Percentiles rank a stretch among this genome's conserved stretches.
phyloP scores from a whole-genome alignment of 2,113 vertebrate genomes.

The Stegostoma tigrinum region DNA sequence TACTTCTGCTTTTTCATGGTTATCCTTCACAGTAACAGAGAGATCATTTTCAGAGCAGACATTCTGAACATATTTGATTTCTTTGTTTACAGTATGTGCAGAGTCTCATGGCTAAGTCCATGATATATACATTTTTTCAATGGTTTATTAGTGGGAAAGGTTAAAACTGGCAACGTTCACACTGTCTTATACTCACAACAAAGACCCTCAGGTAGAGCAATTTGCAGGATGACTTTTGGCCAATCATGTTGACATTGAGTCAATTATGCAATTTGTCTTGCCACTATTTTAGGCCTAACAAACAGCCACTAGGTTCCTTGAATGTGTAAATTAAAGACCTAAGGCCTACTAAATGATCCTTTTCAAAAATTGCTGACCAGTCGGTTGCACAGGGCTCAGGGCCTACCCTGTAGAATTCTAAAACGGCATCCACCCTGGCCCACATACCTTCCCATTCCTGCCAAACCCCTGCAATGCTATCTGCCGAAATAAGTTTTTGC shows the following conservation, averaged over 20 bases:
- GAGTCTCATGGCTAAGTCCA: not conserved
- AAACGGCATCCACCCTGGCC: not conserved
- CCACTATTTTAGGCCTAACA: not conserved
- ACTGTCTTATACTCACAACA: not conserved
- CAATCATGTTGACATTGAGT: not conserved
- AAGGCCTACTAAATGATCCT: not conserved
- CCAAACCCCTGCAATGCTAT: too few species aligned
- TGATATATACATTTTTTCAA: not conserved
- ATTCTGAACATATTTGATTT: not conserved
- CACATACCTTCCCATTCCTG: too few species aligned
- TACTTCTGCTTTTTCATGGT: not conserved
- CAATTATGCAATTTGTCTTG: not conserved
- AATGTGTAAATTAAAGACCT: not conserved
- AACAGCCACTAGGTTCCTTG: too few species aligned
- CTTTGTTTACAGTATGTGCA: too few species aligned
- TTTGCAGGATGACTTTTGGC: not conserved
- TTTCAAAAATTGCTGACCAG: not conserved
- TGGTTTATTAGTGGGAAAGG: not conserved
- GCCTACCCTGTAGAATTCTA: not conserved
- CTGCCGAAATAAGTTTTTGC: not conserved
- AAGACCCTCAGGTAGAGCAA: not conserved
- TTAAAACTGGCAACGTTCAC: too few species aligned
- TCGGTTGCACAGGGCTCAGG: not conserved
- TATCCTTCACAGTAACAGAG: not conserved
- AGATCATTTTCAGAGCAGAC: not conserved